These are phyloP conservation scores for Operophtera brumata DNA, from an alignment of 2,888 invertebrate genomes.

Conservation along the genomic window DNA sequence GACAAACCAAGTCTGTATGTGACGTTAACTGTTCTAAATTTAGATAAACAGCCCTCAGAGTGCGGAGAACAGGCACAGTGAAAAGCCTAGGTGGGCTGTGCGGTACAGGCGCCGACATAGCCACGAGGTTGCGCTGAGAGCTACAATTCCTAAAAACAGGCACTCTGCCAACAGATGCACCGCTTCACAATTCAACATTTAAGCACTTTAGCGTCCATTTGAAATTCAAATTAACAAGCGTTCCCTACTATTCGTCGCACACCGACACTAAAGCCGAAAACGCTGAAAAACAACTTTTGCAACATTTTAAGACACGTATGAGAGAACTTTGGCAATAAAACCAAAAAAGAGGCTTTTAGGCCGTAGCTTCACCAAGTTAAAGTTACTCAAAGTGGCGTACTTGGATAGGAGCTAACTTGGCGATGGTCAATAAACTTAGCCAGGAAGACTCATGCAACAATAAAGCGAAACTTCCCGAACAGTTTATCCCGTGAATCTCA, in stretches of 20 bases:
- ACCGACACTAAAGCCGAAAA: conserved; percentile 25
- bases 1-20: conserved; percentile 38
- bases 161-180: conserved; percentile 63
- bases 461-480: conserved; percentile 56
- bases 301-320: conserved; percentile 68
- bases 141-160: conserved; percentile 54
- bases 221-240: conserved; percentile 39
- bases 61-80: conserved; percentile 44
- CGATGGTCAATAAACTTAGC: conserved; percentile 71
- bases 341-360: conserved; percentile 63
- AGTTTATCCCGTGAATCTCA: conserved; percentile 55
- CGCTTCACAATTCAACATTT: conserved; percentile 44
- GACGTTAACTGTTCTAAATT: conserved; percentile 53
- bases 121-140: conserved; percentile 37
- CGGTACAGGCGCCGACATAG: conserved; percentile 39
- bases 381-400: conserved; percentile 70
- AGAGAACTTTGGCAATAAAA: conserved; percentile 75
- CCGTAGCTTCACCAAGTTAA: conserved; percentile 68
- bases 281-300: conserved; percentile 53
- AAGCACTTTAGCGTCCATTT: conserved; percentile 42
- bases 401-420: conserved; percentile 59
- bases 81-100: conserved; percentile 37
- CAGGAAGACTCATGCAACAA: conserved; percentile 56
- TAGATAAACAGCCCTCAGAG: conserved; percentile 52
- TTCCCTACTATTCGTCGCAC: conserved; percentile 28